Conservation (phyloP, 2,113 vertebrate species). For the Phrynosoma blainvillii region DNA sequence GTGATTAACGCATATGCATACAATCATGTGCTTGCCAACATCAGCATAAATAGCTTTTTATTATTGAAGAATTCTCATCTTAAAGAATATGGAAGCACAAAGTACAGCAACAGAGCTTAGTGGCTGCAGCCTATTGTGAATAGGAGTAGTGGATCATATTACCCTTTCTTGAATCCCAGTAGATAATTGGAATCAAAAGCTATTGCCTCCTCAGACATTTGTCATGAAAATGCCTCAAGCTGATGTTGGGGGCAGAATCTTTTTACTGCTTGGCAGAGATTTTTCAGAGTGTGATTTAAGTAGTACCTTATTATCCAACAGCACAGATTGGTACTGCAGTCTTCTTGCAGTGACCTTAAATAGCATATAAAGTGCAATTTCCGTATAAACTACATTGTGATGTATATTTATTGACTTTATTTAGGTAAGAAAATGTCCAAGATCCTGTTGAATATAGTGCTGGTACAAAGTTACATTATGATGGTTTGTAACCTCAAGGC, state of each 20-base stretch:
- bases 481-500: too few species aligned
- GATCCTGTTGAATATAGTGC: too few species aligned
- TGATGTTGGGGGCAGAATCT: neutral
- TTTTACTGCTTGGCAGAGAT: neutral
- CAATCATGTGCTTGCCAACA: constrained; percentile 8
- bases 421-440: neutral
- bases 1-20: constrained; percentile 29
- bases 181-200: neutral
- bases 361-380: neutral
- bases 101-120: constrained; percentile 3
- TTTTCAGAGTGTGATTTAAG: constrained; percentile 3
- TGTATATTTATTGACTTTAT: neutral
- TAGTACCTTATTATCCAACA: neutral
- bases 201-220: neutral
- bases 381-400: constrained; percentile 1
- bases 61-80: neutral
- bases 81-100: constrained; percentile 11
- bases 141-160: neutral
- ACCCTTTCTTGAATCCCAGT: neutral
- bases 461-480: too few species aligned
- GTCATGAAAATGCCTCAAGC: neutral
- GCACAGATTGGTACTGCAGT: neutral
- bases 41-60: constrained; percentile 23
- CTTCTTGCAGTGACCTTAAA: constrained; percentile 19
- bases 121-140: neutral